Evolutionary conservation across 1,140 invertebrate species (phyloP).

Genomic region (Brachionus rubens): DNA sequence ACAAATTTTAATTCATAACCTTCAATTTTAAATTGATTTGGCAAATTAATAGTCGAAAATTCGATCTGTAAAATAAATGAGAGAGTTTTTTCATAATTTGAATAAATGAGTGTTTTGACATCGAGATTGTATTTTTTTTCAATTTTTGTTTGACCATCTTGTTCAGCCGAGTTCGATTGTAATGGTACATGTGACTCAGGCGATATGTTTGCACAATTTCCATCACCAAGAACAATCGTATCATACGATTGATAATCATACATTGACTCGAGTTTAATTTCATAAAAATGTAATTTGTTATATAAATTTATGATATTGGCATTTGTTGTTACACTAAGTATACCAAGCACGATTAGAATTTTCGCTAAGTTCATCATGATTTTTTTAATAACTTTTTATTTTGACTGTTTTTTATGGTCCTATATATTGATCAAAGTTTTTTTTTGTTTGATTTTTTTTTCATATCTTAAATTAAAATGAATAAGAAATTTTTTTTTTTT

Average conservation of each 20-base stretch:
- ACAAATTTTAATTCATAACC: conserved; percentile 5
- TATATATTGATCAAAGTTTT: no score
- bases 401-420: no score
- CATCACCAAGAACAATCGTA: background rate
- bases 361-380: background rate
- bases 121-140: background rate
- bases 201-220: background rate
- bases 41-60: no score
- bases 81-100: conserved; percentile 17
- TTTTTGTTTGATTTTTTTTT: conserved; percentile 4
- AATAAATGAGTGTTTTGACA: background rate
- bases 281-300: conserved; percentile 20
- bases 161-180: background rate
- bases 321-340: background rate
- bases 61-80: conserved; percentile 11
- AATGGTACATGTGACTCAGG: background rate
- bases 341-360: background rate
- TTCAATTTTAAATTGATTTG: conserved; percentile 11
- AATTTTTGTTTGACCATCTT: background rate
- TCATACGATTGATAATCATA: background rate
- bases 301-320: background rate
- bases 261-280: background rate
- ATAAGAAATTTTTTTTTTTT: no score
- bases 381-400: background rate
- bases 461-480: conserved; percentile 31